Evolutionary conservation across 2,113 vertebrate species (phyloP).

Genomic region (Pampusana beccarii): DNA sequence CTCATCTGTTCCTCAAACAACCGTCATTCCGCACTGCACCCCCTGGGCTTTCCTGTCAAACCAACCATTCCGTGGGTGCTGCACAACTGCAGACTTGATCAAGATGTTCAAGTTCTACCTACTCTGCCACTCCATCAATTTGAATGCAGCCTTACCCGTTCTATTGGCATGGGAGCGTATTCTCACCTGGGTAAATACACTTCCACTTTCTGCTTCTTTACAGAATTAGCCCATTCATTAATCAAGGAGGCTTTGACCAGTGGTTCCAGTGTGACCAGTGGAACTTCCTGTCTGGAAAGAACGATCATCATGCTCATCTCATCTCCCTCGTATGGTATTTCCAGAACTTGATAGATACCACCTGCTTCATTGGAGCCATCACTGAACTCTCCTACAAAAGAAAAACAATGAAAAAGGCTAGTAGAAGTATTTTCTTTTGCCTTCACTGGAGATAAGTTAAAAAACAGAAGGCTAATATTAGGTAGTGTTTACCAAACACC

Average conservation of each 20-base stretch:
- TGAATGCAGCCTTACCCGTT: not conserved
- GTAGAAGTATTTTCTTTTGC: not conserved
- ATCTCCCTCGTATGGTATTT: slow-evolving; percentile 95
- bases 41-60: not conserved
- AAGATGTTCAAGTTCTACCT: not conserved
- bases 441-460: not conserved
- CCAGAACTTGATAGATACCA: slow-evolving; percentile 96
- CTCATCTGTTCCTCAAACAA: not conserved
- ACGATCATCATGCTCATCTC: slow-evolving; percentile 94
- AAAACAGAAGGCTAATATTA: not conserved
- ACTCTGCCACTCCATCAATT: not conserved
- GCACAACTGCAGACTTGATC: not conserved
- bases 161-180: fast-evolving
- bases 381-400: slow-evolving; percentile 91
- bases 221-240: slow-evolving; percentile 94
- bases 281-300: slow-evolving; percentile 95
- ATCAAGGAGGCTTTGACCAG: slow-evolving; percentile 90
- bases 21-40: not conserved
- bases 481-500: not conserved
- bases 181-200: slow-evolving; percentile 93
- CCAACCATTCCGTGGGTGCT: not conserved
- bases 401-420: not conserved
- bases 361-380: slow-evolving; percentile 96
- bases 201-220: slow-evolving; percentile 97
- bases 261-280: slow-evolving; percentile 89